These are phyloP conservation scores for Drosophila elegans DNA, from an alignment of 1,140 invertebrate species.

Conservation along the genomic window DNA sequence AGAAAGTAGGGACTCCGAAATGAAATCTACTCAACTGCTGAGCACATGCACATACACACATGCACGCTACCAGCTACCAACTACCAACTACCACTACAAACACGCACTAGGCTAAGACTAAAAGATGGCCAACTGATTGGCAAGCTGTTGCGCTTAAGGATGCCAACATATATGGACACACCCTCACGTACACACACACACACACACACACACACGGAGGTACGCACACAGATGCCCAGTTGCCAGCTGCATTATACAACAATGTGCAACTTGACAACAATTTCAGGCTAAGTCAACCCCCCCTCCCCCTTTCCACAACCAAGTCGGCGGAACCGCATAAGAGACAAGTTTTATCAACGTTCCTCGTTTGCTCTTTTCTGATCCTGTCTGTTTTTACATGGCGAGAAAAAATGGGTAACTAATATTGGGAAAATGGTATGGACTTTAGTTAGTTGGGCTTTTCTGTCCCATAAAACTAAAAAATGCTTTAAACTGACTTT, in stretches of 20 bases:
- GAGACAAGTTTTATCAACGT: conserved; percentile 69
- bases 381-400: conserved; percentile 46
- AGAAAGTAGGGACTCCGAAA: conserved; percentile 35
- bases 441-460: no score
- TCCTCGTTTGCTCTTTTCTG: conserved; percentile 61
- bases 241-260: conserved; percentile 27
- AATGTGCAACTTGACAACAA: conserved; percentile 48
- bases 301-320: background rate
- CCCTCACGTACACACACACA: conserved; percentile 6
- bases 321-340: conserved; percentile 28
- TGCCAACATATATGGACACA: conserved; percentile 9
- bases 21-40: conserved; percentile 44
- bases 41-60: conserved; percentile 57
- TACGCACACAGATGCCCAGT: conserved; percentile 5
- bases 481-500: no score
- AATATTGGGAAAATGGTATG: no score
- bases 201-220: conserved; percentile 7
- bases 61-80: conserved; percentile 5
- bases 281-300: conserved; percentile 46
- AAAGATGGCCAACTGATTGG: conserved; percentile 23
- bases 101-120: conserved; percentile 16
- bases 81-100: conserved; percentile 26
- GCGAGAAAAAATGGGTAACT: background rate
- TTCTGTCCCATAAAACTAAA: no score
- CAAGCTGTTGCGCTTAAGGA: conserved; percentile 38